Evolutionary conservation across 2,888 invertebrate genomes (phyloP).

Genomic region (Temnothorax rugatulus): DNA sequence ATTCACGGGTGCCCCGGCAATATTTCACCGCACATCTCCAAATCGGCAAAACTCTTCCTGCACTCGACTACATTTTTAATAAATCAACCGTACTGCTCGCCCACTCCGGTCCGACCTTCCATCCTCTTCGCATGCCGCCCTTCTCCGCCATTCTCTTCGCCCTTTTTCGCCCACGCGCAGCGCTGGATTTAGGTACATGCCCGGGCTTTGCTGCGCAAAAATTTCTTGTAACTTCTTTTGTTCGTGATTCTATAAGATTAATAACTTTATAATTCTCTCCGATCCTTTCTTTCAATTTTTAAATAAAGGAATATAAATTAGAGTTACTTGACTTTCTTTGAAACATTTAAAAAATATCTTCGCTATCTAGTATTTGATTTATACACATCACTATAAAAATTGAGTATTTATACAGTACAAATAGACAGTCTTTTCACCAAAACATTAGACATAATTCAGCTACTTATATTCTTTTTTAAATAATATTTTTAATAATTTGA

Average conservation of each 20-base stretch:
- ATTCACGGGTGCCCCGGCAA: slow-evolving; percentile 31
- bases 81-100: slow-evolving; percentile 70
- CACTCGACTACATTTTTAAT: slow-evolving; percentile 65
- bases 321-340: background rate
- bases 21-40: slow-evolving; percentile 23
- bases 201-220: background rate
- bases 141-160: slow-evolving; percentile 22
- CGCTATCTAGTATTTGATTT: background rate
- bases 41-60: slow-evolving; percentile 48
- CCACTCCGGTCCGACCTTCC: slow-evolving; percentile 55
- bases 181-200: slow-evolving; percentile 18
- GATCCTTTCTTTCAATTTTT: background rate
- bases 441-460: too few relatives aligned
- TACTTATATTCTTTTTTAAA: background rate
- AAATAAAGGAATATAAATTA: background rate
- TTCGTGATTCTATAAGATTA: background rate
- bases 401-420: background rate
- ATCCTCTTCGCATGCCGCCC: slow-evolving; percentile 1
- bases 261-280: background rate
- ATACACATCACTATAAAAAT: background rate
- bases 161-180: slow-evolving; percentile 60
- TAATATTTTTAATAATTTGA: slow-evolving; percentile 4
- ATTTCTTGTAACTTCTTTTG: background rate
- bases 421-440: background rate
- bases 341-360: background rate